phyloP scores from a whole-genome alignment of 2,797 vertebrate species.

The Poecilia velifera region DNA sequence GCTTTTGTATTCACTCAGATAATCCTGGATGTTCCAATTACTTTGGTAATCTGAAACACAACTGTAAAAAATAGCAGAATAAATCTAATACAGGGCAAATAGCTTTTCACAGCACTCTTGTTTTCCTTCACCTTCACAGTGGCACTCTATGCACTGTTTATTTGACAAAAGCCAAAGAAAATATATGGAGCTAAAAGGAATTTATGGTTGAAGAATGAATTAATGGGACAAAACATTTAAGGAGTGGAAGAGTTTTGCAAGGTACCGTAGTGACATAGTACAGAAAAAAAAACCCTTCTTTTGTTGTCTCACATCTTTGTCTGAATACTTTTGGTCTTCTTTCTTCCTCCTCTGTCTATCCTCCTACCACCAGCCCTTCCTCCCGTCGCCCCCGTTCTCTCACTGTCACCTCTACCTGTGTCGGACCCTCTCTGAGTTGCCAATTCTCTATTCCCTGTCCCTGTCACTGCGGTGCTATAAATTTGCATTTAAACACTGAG shows the following conservation, averaged over 20 bases:
- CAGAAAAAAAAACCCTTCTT: conserved; percentile 15
- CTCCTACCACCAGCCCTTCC: conserved; percentile 13
- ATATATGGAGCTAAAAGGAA: background rate
- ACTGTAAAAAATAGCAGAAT: background rate
- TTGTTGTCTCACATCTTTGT: conserved; percentile 34
- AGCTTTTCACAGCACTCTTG: background rate
- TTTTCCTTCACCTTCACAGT: background rate
- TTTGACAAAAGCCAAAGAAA: background rate
- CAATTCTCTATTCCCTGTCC: conserved; percentile 50
- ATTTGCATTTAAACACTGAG: conserved; percentile 74
- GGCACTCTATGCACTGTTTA: background rate
- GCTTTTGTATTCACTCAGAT: background rate
- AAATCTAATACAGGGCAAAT: background rate
- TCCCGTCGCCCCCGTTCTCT: background rate
- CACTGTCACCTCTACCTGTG: conserved; percentile 64
- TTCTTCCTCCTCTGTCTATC: conserved; percentile 4
- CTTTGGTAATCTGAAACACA: background rate
- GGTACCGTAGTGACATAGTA: background rate
- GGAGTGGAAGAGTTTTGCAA: background rate
- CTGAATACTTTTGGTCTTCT: conserved; percentile 43
- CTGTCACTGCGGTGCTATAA: conserved; percentile 42
- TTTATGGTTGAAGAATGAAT: background rate
- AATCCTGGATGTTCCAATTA: background rate
- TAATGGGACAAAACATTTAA: background rate
- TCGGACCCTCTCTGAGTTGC: conserved; percentile 43